phyloP scores from a whole-genome alignment of 2,113 vertebrate species.

The Protobothrops mucrosquamatus region DNA sequence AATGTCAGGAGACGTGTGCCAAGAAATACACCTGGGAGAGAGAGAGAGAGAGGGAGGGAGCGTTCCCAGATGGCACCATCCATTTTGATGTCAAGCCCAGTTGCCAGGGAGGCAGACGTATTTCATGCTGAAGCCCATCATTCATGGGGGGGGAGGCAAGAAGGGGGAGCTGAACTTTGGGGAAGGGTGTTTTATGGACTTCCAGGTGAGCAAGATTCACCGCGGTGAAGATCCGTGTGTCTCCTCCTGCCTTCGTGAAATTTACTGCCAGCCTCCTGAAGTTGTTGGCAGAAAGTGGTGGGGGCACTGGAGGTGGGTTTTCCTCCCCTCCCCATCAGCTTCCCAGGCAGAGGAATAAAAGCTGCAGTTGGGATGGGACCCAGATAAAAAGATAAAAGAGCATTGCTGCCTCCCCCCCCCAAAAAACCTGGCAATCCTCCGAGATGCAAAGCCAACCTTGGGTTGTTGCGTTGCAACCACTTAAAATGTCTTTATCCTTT shows the following conservation, averaged over 20 bases:
- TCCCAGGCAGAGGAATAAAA: not conserved
- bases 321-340: not conserved
- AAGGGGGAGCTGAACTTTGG: not conserved
- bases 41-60: not conserved
- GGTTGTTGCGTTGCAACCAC: not conserved
- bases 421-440: not conserved
- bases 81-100: constrained; percentile 15
- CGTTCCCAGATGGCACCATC: not conserved
- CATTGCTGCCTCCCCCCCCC: no score
- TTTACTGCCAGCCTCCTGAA: not conserved
- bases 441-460: not conserved
- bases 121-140: constrained; percentile 1
- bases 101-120: not conserved
- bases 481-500: not conserved
- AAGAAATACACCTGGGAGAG: not conserved
- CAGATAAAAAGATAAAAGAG: not conserved
- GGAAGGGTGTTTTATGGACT: constrained; percentile 3
- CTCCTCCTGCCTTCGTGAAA: not conserved
- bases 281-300: not conserved
- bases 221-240: not conserved
- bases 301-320: no score
- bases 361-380: not conserved
- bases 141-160: not conserved
- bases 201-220: constrained; percentile 9
- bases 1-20: not conserved